phyloP scores from a whole-genome alignment of 2,797 vertebrate genomes.

The Zenarchopterus dispar region DNA sequence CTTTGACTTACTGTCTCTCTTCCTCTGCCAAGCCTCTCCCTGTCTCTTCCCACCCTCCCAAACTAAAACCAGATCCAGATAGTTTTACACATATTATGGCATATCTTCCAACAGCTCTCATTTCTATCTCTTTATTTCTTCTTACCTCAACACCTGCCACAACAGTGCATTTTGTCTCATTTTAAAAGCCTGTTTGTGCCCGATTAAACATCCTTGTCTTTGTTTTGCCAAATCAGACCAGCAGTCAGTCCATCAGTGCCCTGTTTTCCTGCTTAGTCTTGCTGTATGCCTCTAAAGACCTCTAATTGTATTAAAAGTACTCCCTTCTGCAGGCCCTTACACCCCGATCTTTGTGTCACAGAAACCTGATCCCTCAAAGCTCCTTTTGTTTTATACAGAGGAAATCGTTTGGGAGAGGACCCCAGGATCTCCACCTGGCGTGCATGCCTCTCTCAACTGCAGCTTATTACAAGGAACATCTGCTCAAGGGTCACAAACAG shows the following conservation, averaged over 20 bases:
- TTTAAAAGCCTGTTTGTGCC: constrained; percentile 63
- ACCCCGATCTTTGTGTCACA: constrained; percentile 77
- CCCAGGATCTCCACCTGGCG: constrained; percentile 83
- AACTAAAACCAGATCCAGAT: constrained; percentile 70
- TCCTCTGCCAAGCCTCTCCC: constrained; percentile 15
- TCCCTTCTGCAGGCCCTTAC: constrained; percentile 72
- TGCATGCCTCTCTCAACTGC: constrained; percentile 84
- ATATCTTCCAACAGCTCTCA: constrained; percentile 55
- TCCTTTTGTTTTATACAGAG: constrained; percentile 82
- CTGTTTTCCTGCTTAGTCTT: constrained; percentile 55
- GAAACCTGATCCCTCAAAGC: constrained; percentile 86
- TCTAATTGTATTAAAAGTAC: constrained; percentile 83
- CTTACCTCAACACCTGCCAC: constrained; percentile 50
- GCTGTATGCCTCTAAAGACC: constrained; percentile 77
- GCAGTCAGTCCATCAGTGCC: constrained; percentile 50
- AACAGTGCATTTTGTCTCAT: constrained; percentile 44
- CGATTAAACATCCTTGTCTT: constrained; percentile 56
- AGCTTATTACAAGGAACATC: constrained; percentile 87
- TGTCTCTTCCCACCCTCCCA: constrained; percentile 32
- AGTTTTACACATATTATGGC: constrained; percentile 69
- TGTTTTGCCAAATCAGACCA: constrained; percentile 55
- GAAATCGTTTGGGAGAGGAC: constrained; percentile 78
- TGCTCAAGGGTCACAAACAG: constrained; percentile 82
- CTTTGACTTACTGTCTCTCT: constrained; percentile 64
- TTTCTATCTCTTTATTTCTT: constrained; percentile 65